Evolutionary conservation across 2,113 vertebrate species (phyloP).

Genomic region (Ameiurus melas): DNA sequence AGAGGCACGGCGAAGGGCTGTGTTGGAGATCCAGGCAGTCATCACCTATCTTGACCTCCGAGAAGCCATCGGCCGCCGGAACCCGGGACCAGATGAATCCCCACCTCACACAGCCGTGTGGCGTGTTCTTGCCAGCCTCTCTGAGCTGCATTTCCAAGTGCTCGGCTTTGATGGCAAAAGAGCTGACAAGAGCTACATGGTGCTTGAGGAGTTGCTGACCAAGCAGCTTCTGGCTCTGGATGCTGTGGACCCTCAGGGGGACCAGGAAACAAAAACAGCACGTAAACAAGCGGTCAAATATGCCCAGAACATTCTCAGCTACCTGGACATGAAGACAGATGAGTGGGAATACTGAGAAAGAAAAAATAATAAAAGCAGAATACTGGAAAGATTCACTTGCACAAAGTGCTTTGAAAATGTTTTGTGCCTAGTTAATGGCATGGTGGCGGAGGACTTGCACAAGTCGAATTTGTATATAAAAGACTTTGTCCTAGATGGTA

Average conservation of each 20-base stretch:
- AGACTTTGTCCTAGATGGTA: conserved; percentile 49
- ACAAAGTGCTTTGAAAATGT: conserved; percentile 29
- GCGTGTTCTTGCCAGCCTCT: conserved; percentile 83
- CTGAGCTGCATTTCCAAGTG: conserved; percentile 88
- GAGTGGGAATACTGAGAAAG: conserved; percentile 89
- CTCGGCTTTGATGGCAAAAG: conserved; percentile 90
- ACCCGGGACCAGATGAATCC: conserved; percentile 72
- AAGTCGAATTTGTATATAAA: conserved; percentile 55
- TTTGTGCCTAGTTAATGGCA: conserved; percentile 38
- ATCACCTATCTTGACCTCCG: conserved; percentile 89
- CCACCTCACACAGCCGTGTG: conserved; percentile 83
- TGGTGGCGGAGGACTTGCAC: not conserved
- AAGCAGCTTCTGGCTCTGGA: conserved; percentile 93
- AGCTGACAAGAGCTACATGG: conserved; percentile 90
- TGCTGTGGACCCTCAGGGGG: conserved; percentile 90
- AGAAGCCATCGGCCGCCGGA: conserved; percentile 81
- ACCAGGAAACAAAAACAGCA: conserved; percentile 84
- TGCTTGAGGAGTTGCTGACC: conserved; percentile 93
- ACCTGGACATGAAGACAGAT: conserved; percentile 96
- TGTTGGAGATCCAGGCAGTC: conserved; percentile 89
- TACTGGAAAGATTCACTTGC: conserved; percentile 18
- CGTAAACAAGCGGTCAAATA: conserved; percentile 95
- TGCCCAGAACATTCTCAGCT: conserved; percentile 94
- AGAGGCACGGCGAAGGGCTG: conserved; percentile 89
- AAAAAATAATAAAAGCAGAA: not conserved